phyloP scores from a whole-genome alignment of 2,888 invertebrate species.

The Endomychus coccineus region DNA sequence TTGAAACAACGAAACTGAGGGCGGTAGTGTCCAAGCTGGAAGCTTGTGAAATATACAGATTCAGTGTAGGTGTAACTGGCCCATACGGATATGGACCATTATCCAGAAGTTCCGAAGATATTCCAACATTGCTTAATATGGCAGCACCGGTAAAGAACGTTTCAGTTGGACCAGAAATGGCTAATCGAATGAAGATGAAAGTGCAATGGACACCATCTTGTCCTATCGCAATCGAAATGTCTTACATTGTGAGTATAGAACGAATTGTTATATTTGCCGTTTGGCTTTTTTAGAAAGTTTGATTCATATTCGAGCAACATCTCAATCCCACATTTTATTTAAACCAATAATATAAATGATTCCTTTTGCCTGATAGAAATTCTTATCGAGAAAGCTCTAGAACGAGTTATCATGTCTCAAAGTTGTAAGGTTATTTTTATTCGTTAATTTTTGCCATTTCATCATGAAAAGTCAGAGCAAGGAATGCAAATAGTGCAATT shows the following conservation, averaged over 20 bases:
- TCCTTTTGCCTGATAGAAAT: no score
- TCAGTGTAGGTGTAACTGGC: conserved; percentile 60
- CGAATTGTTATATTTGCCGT: not conserved
- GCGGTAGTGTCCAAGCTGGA: conserved; percentile 55
- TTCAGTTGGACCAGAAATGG: conserved; percentile 41
- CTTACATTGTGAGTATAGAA: conserved; percentile 53
- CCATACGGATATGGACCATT: conserved; percentile 63
- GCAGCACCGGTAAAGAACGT: conserved; percentile 65
- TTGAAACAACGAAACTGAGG: conserved; percentile 48
- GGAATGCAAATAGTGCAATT: no score
- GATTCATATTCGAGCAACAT: no score
- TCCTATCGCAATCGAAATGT: conserved; percentile 44
- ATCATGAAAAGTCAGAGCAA: no score
- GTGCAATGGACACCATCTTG: conserved; percentile 71
- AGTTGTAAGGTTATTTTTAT: no score
- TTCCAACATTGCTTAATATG: conserved; percentile 42
- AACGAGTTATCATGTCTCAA: no score
- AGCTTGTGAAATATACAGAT: conserved; percentile 67
- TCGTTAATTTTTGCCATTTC: no score
- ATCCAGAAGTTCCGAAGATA: conserved; percentile 40
- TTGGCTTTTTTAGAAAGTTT: no score
- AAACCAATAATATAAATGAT: no score
- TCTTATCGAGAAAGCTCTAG: no score
- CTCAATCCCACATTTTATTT: no score
- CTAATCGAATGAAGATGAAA: conserved; percentile 46